A percentile compares a stretch with the other conserved stretches of the same genome.
phyloP scores from a whole-genome alignment of 2,888 invertebrate genomes.

The Andrena bicolor region DNA sequence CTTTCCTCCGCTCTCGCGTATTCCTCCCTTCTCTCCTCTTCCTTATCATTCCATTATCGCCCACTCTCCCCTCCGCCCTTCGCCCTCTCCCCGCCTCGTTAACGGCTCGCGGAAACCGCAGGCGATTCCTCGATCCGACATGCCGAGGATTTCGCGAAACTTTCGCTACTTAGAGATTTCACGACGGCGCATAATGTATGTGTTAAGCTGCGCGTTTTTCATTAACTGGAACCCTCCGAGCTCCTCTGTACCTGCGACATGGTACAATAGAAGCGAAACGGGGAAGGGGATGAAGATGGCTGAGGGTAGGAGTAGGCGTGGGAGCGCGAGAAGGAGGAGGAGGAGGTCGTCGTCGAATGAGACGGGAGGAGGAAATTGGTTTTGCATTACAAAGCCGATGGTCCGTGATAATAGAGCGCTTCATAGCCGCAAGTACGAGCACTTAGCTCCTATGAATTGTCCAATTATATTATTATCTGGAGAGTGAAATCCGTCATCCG shows the following conservation, averaged over 20 bases:
- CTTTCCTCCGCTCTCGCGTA: not conserved
- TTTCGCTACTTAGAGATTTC: too few species aligned
- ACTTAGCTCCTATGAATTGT: conserved; percentile 69
- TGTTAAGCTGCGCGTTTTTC: too few species aligned
- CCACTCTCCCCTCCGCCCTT: not conserved
- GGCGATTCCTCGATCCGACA: too few species aligned
- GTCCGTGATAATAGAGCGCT: conserved; percentile 65
- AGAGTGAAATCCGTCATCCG: conserved; percentile 16
- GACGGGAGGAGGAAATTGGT: conserved; percentile 63
- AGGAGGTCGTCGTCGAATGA: conserved; percentile 8
- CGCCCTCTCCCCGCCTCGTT: not conserved
- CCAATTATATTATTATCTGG: conserved; percentile 70
- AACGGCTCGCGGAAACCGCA: too few species aligned
- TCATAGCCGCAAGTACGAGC: conserved; percentile 58
- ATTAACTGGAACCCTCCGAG: too few species aligned
- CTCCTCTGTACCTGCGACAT: too few species aligned
- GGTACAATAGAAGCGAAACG: too few species aligned
- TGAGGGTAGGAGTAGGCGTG: not conserved
- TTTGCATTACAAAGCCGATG: conserved; percentile 74
- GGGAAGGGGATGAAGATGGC: not conserved
- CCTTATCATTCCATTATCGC: conserved; percentile 3
- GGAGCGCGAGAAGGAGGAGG: not conserved
- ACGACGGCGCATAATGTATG: too few species aligned
- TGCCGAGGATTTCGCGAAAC: too few species aligned
- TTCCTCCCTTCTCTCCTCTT: not conserved